Base-by-base conservation (phyloP, 2,113 vertebrate species). In the Zosterops pallidus region DNA sequence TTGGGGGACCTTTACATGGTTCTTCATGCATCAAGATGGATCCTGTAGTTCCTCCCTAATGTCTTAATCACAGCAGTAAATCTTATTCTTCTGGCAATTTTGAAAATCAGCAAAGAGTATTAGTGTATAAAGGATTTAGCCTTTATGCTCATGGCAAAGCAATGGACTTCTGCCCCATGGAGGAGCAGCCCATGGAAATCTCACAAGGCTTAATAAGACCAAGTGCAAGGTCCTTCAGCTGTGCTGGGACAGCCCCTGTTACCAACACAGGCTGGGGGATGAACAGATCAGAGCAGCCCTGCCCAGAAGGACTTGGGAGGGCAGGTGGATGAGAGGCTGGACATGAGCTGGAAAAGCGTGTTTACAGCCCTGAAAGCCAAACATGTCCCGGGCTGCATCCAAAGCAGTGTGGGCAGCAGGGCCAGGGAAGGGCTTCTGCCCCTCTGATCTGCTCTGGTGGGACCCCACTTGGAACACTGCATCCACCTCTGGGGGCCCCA, bases 1-100 rank as follows among this genome's bases (percentile, higher is more conserved):
- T 31, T 1, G 0, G 11, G 7, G 12, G 5, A 20, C 12, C 11
- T 29, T 37, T 67, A 9, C 5, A 2, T 71, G 18, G 9, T 55
- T 76, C 68, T 70, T 14, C 6, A 1, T 31, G 14, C 39, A 39
- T 69, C 2, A 5, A 16, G 33, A 49, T 62, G 33, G 23, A 80
- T 77, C 35, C 19, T 53, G 4, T 67, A 46, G 12, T 71, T 81
- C 39, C 28, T 83, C 31, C 23, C 11, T 57, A 83, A 47, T 6
- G 9, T 46, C 39, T 76, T 80, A 81, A 53, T 67, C 33, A 39
- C 0, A 4, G 24, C 3, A 20, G 17, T 42, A 62, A 35, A 52
- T 90, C 16, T 77, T 3, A 3, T 31, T 70, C 31, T 67, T 77
- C 50, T 62, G 17, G 14, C 12, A 68, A 49, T 59, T 80, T 37